A percentile compares a stretch with the other conserved stretches of the same genome.
Evolutionary conservation across 2,113 vertebrate genomes (phyloP).

Genomic region (Aptenodytes patagonicus): DNA sequence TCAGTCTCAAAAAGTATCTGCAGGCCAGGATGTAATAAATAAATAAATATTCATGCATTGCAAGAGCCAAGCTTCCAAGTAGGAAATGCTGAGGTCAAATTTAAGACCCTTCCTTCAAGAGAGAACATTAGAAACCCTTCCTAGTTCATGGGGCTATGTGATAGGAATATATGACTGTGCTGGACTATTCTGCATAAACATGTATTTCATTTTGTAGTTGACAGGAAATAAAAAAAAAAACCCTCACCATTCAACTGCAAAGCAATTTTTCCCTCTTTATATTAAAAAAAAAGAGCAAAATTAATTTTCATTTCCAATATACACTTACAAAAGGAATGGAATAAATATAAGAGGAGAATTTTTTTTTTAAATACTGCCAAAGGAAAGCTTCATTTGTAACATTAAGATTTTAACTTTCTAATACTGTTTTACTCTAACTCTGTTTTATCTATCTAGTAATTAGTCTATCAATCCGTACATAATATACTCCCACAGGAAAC

Average conservation of each 20-base stretch:
- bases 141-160: background rate
- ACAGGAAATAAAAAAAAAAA: background rate
- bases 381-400: slow-evolving; percentile 46
- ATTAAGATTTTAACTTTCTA: slow-evolving; percentile 64
- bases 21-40: background rate
- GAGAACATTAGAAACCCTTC: background rate
- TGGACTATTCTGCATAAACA: background rate
- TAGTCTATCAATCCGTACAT: slow-evolving; percentile 65
- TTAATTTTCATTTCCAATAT: background rate
- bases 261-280: background rate
- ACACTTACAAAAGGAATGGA: background rate
- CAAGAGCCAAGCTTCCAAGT: background rate
- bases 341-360: background rate
- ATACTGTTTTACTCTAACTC: slow-evolving; percentile 65
- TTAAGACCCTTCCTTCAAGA: background rate
- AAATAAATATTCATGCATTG: background rate
- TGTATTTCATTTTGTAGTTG: background rate
- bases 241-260: background rate
- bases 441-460: slow-evolving; percentile 72
- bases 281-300: background rate
- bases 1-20: slow-evolving; percentile 22
- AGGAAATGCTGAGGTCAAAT: slow-evolving; percentile 5
- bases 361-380: background rate
- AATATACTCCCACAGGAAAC: slow-evolving; percentile 67
- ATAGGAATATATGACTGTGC: background rate